phyloP scores from a whole-genome alignment of 1,140 invertebrate species.

The Sitodiplosis mosellana region DNA sequence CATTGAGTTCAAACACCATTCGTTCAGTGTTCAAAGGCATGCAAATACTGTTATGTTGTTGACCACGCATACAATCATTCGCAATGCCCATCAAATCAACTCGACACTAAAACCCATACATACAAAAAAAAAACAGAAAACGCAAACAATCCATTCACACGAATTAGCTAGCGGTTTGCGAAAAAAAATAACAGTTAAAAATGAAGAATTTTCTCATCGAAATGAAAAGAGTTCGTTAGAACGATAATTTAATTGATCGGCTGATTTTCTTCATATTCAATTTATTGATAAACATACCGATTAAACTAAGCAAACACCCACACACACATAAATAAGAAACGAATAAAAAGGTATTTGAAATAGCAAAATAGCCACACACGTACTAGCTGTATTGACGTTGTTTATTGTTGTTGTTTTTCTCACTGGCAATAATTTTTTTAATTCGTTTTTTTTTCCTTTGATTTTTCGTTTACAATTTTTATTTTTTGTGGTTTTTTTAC shows the following conservation, averaged over 20 bases:
- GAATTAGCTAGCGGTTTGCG: no score
- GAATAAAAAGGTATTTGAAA: background rate
- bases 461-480: background rate
- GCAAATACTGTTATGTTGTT: background rate
- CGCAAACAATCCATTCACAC: no score
- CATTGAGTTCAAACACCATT: background rate
- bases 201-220: no score
- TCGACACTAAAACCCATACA: background rate
- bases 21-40: background rate
- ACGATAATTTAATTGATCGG: no score
- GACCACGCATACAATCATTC: background rate
- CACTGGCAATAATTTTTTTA: background rate
- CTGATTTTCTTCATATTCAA: no score
- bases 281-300: background rate
- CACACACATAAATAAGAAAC: background rate
- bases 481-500: slow-evolving; percentile 1
- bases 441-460: background rate
- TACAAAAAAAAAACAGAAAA: background rate
- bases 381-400: background rate
- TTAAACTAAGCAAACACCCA: background rate
- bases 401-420: background rate
- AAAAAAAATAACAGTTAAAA: no score
- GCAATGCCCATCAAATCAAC: background rate
- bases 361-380: background rate
- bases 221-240: no score